A percentile compares a stretch with the other conserved stretches of the same genome.
Conservation (phyloP, 2,888 invertebrate species). For the Cordilura impudica region DNA sequence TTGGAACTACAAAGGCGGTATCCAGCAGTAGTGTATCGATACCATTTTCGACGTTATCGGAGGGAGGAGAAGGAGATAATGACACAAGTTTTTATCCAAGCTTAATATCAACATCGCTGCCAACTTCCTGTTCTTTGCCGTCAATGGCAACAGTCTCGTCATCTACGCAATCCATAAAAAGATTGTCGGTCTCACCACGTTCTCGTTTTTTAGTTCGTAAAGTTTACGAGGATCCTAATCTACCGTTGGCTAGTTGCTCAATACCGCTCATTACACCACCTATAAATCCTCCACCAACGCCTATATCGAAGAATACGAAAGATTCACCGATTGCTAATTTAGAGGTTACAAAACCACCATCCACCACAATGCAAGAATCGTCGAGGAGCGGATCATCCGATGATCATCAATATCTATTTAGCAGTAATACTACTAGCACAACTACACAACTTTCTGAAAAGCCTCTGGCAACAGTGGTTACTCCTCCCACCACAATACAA, state of each 20-base stretch:
- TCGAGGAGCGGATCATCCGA: not conserved
- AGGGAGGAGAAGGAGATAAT: conserved; percentile 64
- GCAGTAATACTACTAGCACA: not conserved
- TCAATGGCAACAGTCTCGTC: conserved; percentile 74
- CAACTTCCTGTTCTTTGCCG: conserved; percentile 74
- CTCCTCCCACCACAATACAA: conserved; percentile 43
- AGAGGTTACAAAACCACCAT: conserved; percentile 25
- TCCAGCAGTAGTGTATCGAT: conserved; percentile 50
- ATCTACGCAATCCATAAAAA: conserved; percentile 75
- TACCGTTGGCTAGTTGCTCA: conserved; percentile 68
- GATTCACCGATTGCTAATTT: not conserved
- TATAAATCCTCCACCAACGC: conserved; percentile 72
- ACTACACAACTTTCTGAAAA: not conserved
- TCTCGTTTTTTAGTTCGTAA: conserved; percentile 75
- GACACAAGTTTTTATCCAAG: conserved; percentile 67
- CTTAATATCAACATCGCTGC: conserved; percentile 66
- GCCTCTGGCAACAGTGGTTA: conserved; percentile 17
- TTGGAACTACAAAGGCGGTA: conserved; percentile 33
- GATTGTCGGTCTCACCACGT: conserved; percentile 74
- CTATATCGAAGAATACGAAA: conserved; percentile 66
- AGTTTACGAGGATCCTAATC: conserved; percentile 75
- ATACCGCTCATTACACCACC: conserved; percentile 73
- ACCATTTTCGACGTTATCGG: conserved; percentile 30
- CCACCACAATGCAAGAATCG: not conserved
- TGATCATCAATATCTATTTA: conserved; percentile 1